Evolutionary conservation across 2,888 invertebrate genomes (phyloP), one percentile per base, ranked within the genome.

Genomic region (Drosophila setosimentum): DNA sequence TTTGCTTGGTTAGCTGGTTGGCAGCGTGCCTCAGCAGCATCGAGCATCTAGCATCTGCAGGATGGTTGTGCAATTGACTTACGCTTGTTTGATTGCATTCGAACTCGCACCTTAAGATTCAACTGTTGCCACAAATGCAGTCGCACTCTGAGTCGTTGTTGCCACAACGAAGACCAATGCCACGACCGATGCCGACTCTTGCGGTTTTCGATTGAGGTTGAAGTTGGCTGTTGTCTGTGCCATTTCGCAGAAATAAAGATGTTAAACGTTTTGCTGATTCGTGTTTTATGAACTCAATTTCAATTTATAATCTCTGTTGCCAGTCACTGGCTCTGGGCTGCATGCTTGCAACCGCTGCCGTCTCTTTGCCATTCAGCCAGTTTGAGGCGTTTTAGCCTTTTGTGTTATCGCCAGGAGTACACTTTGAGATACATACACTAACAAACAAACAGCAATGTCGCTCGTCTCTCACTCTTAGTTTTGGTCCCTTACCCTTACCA

Each of bases 261-360:
- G 91, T 91, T 91, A 91, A 91, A 90, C 89, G 89, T 91, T 91
- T 91, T 88, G 91, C 88, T 90, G 91, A 91, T 91, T 92, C 92
- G 91, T 91, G 91, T 92, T 91, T 92, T 92, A 91, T 92, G 91
- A 91, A 91, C 92, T 91, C 91, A 91, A 92, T 91, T 91, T 91
- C 91, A 91, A 91, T 91, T 91, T 90, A 89, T 90, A 89, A 91
- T 91, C 91, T 91, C 75, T 80, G 86, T 82, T 86, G 88, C 90
- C 88, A 90, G 89, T 88, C 88, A 90, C 76, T 83, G 83, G 76
- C 73, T 72, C 76, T 51, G 42, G 10, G 63, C 21, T 50, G 51
- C 55, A 57, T 48, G 37, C 62, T 27, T 35, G 49, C 63, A 54
- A 29, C 32, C 62, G 33, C 40, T 53, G 50, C 21, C 30, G 27